phyloP scores from a whole-genome alignment of 2,888 invertebrate genomes.

The Slavum lentiscoides region DNA sequence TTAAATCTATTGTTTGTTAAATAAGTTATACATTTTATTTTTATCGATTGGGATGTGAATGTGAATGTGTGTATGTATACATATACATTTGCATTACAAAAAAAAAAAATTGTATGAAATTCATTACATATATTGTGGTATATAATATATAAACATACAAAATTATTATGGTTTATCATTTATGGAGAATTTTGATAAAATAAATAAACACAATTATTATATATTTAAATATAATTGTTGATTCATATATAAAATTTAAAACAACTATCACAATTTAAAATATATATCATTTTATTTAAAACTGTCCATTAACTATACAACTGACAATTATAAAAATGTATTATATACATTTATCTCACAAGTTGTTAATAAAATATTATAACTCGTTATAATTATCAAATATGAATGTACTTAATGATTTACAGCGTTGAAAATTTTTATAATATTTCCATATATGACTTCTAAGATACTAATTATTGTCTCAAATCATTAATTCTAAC shows the following conservation, averaged over 20 bases:
- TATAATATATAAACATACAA: background rate
- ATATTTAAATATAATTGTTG: no score
- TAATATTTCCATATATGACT: background rate
- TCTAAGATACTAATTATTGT: background rate
- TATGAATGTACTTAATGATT: no score
- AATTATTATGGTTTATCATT: constrained; percentile 3
- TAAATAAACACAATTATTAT: no score
- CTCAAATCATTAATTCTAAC: background rate
- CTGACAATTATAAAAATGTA: no score
- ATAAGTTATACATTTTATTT: constrained; percentile 34
- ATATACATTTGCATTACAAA: background rate
- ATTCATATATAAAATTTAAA: no score
- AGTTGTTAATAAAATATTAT: no score
- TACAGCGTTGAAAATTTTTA: background rate
- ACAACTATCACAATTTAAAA: no score
- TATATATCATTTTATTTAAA: no score
- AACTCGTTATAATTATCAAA: no score
- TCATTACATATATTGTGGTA: background rate
- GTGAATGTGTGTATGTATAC: constrained; percentile 4
- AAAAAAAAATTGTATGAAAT: background rate
- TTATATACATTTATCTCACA: no score
- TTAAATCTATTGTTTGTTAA: constrained; percentile 46
- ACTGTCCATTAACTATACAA: no score
- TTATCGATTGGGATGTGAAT: constrained; percentile 32
- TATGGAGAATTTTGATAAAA: background rate